Percentiles rank a stretch among this genome's conserved stretches.
phyloP scores from a whole-genome alignment of 1,140 invertebrate species.

The Leptopilina boulardi region DNA sequence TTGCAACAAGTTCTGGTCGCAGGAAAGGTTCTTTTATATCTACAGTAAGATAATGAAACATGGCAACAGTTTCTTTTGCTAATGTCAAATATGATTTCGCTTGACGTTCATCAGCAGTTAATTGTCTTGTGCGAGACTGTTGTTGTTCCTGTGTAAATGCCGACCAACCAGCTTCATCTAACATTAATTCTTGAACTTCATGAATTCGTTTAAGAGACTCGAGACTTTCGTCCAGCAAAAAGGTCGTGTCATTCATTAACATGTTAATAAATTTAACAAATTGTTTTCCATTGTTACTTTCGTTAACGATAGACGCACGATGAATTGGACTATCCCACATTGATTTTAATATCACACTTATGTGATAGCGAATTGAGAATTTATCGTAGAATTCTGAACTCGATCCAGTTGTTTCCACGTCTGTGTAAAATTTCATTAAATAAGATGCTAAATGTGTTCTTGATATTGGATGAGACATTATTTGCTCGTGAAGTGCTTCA shows the following conservation, averaged over 20 bases:
- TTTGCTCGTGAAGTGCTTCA: slow-evolving; percentile 78
- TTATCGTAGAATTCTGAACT: slow-evolving; percentile 99
- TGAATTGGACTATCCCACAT: slow-evolving; percentile 87
- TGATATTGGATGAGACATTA: slow-evolving; percentile 92
- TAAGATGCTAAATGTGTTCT: slow-evolving; percentile 88
- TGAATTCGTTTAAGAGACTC: slow-evolving; percentile 97
- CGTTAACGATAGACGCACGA: slow-evolving; percentile 85
- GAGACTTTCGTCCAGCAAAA: slow-evolving; percentile 96
- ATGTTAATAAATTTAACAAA: slow-evolving; percentile 99
- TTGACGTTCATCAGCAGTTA: slow-evolving; percentile 93
- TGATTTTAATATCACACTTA: slow-evolving; percentile 96
- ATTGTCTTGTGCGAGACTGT: slow-evolving; percentile 85
- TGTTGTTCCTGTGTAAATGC: slow-evolving; percentile 84
- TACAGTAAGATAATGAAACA: slow-evolving; percentile 97
- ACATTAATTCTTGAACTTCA: slow-evolving; percentile 93
- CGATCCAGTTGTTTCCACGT: slow-evolving; percentile 97
- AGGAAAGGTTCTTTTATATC: slow-evolving; percentile 97
- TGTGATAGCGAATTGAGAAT: slow-evolving; percentile 98
- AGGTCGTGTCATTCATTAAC: slow-evolving; percentile 99
- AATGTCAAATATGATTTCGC: slow-evolving; percentile 96
- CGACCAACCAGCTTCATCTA: slow-evolving; percentile 82
- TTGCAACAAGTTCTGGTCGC: slow-evolving; percentile 91
- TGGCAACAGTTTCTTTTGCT: slow-evolving; percentile 96
- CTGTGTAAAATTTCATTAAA: slow-evolving; percentile 98
- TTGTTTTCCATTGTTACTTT: slow-evolving; percentile 90